Conservation (phyloP, 2,888 invertebrate genomes). For the Drosophila meridiana region DNA sequence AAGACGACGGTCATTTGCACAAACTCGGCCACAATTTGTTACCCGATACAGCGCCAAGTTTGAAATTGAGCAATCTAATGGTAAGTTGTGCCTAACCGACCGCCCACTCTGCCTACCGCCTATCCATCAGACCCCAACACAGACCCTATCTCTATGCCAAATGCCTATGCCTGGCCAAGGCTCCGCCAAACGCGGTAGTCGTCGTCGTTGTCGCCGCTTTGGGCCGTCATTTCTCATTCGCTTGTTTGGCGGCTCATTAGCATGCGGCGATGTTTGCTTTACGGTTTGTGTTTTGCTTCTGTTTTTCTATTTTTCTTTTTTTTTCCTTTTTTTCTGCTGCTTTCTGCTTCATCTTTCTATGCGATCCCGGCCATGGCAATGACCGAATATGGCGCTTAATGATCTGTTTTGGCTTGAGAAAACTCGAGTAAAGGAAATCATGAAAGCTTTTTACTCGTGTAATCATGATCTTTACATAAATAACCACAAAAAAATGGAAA, state of each 20-base stretch:
- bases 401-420: conserved; percentile 35
- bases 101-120: conserved; percentile 8
- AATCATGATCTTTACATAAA: conserved; percentile 26
- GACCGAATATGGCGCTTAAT: conserved; percentile 67
- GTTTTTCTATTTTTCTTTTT: conserved; percentile 32
- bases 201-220: conserved; percentile 36
- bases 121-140: conserved; percentile 5
- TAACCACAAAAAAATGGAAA: background rate
- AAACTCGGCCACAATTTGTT: conserved; percentile 77
- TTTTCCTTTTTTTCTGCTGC: conserved; percentile 5
- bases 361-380: conserved; percentile 69
- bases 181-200: conserved; percentile 46
- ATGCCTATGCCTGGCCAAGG: conserved; percentile 22
- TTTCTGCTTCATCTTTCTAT: conserved; percentile 25
- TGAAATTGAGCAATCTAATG: conserved; percentile 85
- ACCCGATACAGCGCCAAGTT: conserved; percentile 84
- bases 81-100: conserved; percentile 74
- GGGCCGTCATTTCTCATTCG: conserved; percentile 55
- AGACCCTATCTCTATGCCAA: background rate
- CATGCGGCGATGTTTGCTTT: conserved; percentile 61
- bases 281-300: conserved; percentile 39
- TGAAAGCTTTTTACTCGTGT: conserved; percentile 14
- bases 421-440: conserved; percentile 30
- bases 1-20: conserved; percentile 52
- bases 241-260: conserved; percentile 70